Conservation (phyloP, 2,113 vertebrate genomes). For the Calyptomena viridis region DNA sequence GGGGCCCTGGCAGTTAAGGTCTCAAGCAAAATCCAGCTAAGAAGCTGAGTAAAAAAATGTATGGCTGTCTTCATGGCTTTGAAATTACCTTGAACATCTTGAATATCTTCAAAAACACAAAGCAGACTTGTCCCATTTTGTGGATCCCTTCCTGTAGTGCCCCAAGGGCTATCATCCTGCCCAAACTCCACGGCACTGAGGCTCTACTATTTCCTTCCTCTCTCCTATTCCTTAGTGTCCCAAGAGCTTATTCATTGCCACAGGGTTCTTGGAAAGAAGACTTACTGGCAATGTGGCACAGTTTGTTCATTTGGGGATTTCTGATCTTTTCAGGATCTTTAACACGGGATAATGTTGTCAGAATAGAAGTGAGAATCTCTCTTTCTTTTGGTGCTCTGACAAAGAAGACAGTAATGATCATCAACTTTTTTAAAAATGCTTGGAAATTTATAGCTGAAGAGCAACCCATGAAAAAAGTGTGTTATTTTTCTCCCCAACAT, state of each 20-base stretch:
- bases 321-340: background rate
- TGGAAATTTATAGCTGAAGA: background rate
- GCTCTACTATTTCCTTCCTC: background rate
- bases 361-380: background rate
- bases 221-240: background rate
- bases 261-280: background rate
- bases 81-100: background rate
- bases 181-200: background rate
- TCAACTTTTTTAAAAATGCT: background rate
- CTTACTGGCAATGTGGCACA: background rate
- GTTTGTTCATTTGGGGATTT: background rate
- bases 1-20: background rate
- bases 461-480: background rate
- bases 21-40: background rate
- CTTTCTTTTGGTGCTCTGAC: background rate
- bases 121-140: background rate
- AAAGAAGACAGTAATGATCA: background rate
- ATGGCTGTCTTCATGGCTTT: background rate
- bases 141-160: background rate
- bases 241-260: background rate
- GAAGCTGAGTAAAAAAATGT: background rate
- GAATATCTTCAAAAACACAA: background rate
- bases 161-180: background rate
- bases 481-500: background rate
- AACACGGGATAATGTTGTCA: background rate